Evolutionary conservation across 1,140 invertebrate genomes (phyloP).

Genomic region (Tachypleus tridentatus): DNA sequence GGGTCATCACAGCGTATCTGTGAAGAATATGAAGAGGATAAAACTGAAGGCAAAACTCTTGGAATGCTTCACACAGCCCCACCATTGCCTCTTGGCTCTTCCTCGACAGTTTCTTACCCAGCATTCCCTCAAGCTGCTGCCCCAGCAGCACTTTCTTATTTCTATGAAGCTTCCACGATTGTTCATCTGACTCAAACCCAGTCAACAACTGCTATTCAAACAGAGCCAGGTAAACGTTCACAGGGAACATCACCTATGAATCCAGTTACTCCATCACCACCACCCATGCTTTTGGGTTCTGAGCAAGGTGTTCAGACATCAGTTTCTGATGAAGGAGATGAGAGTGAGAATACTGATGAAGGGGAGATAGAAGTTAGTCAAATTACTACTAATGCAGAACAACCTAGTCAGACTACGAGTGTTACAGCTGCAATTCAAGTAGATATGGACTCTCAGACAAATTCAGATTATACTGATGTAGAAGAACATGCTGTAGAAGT

Average conservation of each 20-base stretch:
- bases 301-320: not conserved
- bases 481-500: slow-evolving; percentile 14
- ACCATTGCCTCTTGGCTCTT: slow-evolving; percentile 14
- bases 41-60: too few species aligned
- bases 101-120: slow-evolving; percentile 18
- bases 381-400: too few species aligned
- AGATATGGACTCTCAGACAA: slow-evolving; percentile 18
- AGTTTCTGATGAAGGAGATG: slow-evolving; percentile 14
- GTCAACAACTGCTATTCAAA: slow-evolving; percentile 18
- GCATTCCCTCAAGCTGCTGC: slow-evolving; percentile 17
- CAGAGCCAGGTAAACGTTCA: slow-evolving; percentile 24
- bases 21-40: too few species aligned
- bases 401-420: not conserved
- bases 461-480: slow-evolving; percentile 18
- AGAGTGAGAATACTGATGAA: slow-evolving; percentile 14
- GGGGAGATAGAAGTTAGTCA: not conserved
- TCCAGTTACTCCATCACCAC: slow-evolving; percentile 24
- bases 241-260: slow-evolving; percentile 29
- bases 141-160: slow-evolving; percentile 20
- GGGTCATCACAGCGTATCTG: too few species aligned
- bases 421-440: slow-evolving; percentile 20
- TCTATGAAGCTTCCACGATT: slow-evolving; percentile 21
- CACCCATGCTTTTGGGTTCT: slow-evolving; percentile 2
- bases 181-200: slow-evolving; percentile 23
- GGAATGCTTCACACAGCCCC: too few species aligned